Percentiles rank a stretch among this genome's conserved stretches.
These are phyloP conservation scores for Lasioglossum pauxillum DNA, from an alignment of 2,888 invertebrate genomes.

Conservation along the genomic window DNA sequence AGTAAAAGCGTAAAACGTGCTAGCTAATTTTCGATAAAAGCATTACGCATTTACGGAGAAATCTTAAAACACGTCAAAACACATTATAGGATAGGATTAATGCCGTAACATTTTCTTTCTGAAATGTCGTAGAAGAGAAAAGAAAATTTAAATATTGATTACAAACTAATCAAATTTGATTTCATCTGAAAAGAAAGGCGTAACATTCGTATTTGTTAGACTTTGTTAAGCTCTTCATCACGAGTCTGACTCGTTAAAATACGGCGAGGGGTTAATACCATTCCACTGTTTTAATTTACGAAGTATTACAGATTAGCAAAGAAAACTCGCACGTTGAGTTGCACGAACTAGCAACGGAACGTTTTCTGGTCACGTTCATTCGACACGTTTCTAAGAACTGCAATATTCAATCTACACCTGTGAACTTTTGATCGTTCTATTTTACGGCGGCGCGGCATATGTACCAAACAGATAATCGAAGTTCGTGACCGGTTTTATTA, in stretches of 20 bases:
- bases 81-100: too few relatives aligned
- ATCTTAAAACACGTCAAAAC: too few relatives aligned
- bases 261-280: too few relatives aligned
- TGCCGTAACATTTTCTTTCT: too few relatives aligned
- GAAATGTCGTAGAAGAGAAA: too few relatives aligned
- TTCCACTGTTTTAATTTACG: neutral
- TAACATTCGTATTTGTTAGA: too few relatives aligned
- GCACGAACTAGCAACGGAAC: neutral
- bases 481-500: neutral
- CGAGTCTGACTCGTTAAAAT: too few relatives aligned
- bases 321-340: neutral
- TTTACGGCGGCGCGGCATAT: neutral
- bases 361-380: neutral
- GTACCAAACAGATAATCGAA: neutral
- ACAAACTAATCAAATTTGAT: too few relatives aligned
- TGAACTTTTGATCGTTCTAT: neutral
- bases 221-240: too few relatives aligned
- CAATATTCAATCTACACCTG: neutral
- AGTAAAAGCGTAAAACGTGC: neutral
- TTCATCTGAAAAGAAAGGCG: too few relatives aligned
- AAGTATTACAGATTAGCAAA: neutral
- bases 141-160: too few relatives aligned
- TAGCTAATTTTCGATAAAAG: too few relatives aligned
- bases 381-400: conserved; percentile 4
- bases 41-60: neutral